These are phyloP conservation scores for Platycheirus rosarum DNA, from an alignment of 2,888 invertebrate genomes.

Conservation along the genomic window DNA sequence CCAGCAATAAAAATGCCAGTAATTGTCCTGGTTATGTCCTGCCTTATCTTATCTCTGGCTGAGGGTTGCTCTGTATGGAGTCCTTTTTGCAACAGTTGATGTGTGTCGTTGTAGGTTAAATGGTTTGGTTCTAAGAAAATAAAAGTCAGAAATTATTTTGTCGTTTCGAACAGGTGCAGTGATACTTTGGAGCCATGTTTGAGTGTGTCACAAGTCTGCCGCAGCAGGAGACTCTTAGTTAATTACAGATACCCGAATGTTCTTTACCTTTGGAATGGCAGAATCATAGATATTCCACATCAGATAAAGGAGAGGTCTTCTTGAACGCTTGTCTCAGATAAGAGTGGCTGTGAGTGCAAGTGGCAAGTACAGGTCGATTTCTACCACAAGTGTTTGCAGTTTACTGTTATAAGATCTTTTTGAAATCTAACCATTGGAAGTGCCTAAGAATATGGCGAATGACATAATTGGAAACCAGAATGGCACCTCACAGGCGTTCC, in stretches of 20 bases:
- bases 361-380: slow-evolving; percentile 48
- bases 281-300: slow-evolving; percentile 41
- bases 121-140: slow-evolving; percentile 1
- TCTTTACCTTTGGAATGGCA: slow-evolving; percentile 44
- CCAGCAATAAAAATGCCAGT: slow-evolving; percentile 46
- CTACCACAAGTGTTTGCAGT: too few relatives aligned
- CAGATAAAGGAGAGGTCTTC: slow-evolving; percentile 40
- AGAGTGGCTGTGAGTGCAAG: slow-evolving; percentile 36
- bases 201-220: slow-evolving; percentile 65
- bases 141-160: slow-evolving; percentile 5
- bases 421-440: too few relatives aligned
- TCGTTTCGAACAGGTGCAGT: slow-evolving; percentile 53
- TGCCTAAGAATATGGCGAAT: too few relatives aligned
- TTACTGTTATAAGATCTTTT: too few relatives aligned
- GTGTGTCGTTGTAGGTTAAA: slow-evolving; percentile 13
- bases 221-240: slow-evolving; percentile 52
- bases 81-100: slow-evolving; percentile 37
- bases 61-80: slow-evolving; percentile 49
- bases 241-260: slow-evolving; percentile 55
- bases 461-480: too few relatives aligned
- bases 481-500: too few relatives aligned
- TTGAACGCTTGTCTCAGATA: slow-evolving; percentile 16
- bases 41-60: slow-evolving; percentile 52
- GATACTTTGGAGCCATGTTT: slow-evolving; percentile 56
- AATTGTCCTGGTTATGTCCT: slow-evolving; percentile 49